Evolutionary conservation across 2,797 vertebrate species (phyloP), one percentile per base, ranked within the genome.

Genomic region (Cheirogaleus major): DNA sequence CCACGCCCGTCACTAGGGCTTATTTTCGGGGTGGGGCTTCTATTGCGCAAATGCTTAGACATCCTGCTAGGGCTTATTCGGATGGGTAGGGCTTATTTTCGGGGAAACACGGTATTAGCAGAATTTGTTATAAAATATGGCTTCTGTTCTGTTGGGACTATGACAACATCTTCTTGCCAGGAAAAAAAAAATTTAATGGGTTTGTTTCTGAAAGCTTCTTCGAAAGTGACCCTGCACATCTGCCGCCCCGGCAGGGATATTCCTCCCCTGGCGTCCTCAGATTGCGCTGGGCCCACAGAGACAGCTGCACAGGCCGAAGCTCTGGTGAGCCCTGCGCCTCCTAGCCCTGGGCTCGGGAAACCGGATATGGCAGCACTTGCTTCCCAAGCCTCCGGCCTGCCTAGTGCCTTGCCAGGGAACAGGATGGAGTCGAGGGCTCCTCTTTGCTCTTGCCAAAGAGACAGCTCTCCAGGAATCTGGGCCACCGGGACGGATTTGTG

Each of bases 171-270:
- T 57, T 94, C 84, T 86, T 79, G 43, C 72, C 86, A 88, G 79
- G 30, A 50, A 45, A 65, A 48, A 32, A 94, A 38, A 80, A 76
- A 22, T 57, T 83, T 75, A 55, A 48, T 20, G 41, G n/a, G 43
- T 32, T 93, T 93, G 69, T 91, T 95, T 91, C 82, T 92, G 35
- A 72, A 85, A 85, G 32, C 14, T 91, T 93, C 85, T 94, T 95
- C 79, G 76, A 95, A 81, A 93, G 93, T 70, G 50, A 79, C 73
- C 70, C 22, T 84, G 61, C 82, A 73, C 93, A 93, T 89, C 87
- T 90, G 93, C 57, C 20, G 15, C 55, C 48, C 61, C 20, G 73
- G 55, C 30, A 2, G 17, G 84, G 84, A 14, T 89, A 4, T 14
- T 48, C 48, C 48, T 25, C 55, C 22, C 57, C 76, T n/a, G 15